These are phyloP conservation scores for Papilio protenor DNA, from an alignment of 2,888 invertebrate genomes.

Conservation along the genomic window DNA sequence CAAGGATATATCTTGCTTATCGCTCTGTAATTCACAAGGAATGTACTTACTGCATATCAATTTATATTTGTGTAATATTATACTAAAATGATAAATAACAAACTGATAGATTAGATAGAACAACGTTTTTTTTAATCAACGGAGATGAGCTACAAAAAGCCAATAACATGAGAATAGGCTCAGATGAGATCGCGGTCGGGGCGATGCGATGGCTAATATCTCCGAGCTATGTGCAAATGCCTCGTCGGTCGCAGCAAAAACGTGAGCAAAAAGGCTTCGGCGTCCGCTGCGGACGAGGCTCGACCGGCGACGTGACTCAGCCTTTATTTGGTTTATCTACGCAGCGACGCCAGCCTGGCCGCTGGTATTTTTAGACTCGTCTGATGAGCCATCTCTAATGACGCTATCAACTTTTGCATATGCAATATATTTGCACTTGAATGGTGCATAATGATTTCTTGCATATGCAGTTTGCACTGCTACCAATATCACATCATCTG, in stretches of 20 bases:
- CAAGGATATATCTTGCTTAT: not conserved
- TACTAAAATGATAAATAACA: not conserved
- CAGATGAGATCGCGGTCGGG: not conserved
- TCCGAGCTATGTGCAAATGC: not conserved
- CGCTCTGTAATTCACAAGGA: not conserved
- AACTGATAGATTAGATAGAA: not conserved
- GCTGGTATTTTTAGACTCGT: constrained; percentile 7
- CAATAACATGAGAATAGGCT: not conserved
- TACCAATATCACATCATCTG: not conserved
- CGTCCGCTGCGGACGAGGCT: constrained; percentile 3
- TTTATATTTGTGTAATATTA: not conserved
- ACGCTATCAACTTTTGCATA: constrained; percentile 11
- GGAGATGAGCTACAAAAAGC: not conserved
- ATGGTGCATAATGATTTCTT: not conserved
- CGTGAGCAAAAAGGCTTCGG: constrained; percentile 3
- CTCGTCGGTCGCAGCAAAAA: not conserved
- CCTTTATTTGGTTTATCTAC: constrained; percentile 23
- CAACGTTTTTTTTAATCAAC: not conserved
- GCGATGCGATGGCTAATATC: not conserved
- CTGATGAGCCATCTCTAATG: constrained; percentile 27
- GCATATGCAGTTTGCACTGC: not conserved
- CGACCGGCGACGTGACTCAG: constrained; percentile 17
- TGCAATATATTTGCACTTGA: not conserved
- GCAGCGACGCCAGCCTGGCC: not conserved
- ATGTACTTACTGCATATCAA: not conserved